These are phyloP conservation scores for Todiramphus chloris DNA, from an alignment of 2,113 vertebrate species.

Conservation along the genomic window DNA sequence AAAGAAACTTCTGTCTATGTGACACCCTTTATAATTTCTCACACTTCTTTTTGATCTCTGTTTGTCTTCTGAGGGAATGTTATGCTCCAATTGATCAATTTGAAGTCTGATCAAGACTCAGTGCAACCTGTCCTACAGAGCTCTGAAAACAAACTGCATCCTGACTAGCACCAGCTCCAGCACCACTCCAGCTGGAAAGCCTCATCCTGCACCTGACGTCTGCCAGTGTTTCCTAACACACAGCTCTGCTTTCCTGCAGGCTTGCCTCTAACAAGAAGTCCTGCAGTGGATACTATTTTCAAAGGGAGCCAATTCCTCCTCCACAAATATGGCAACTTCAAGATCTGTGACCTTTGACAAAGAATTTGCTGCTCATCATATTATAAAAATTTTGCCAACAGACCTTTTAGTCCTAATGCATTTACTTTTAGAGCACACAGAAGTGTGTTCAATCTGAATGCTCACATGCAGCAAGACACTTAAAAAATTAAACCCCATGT, in stretches of 20 bases:
- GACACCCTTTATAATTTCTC: not conserved
- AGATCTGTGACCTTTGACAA: not conserved
- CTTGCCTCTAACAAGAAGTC: not conserved
- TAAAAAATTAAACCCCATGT: constrained; percentile 14
- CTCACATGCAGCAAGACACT: not conserved
- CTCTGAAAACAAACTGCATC: not conserved
- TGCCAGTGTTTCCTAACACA: not conserved
- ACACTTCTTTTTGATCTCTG: not conserved
- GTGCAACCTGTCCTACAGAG: not conserved
- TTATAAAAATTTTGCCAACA: not conserved
- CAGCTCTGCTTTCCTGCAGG: not conserved
- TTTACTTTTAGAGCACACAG: not conserved
- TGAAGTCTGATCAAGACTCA: not conserved
- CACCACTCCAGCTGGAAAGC: not conserved
- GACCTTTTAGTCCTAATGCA: not conserved
- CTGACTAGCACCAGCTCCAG: not conserved
- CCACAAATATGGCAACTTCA: not conserved
- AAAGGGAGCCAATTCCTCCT: not conserved
- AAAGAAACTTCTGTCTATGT: not conserved
- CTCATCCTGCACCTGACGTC: not conserved
- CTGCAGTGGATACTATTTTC: not conserved
- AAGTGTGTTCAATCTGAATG: not conserved
- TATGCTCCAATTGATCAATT: fast-evolving
- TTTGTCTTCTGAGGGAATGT: not conserved
- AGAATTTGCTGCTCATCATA: not conserved